These are phyloP conservation scores for Lineus longissimus DNA, from an alignment of 1,140 invertebrate genomes.

Conservation along the genomic window DNA sequence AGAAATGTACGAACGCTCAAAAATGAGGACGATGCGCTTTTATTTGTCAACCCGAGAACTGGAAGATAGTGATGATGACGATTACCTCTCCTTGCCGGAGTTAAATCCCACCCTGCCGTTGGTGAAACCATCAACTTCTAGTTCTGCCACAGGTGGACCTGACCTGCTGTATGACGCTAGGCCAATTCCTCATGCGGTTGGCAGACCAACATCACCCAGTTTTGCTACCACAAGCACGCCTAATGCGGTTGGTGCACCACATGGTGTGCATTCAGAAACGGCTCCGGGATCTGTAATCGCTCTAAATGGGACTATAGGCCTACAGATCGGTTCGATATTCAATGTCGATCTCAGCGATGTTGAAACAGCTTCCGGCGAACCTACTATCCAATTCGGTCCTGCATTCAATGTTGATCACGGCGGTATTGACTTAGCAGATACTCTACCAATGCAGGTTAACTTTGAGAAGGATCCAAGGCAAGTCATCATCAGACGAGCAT, in stretches of 20 bases:
- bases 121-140: background rate
- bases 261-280: too few species aligned
- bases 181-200: background rate
- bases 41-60: background rate
- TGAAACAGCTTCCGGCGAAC: too few species aligned
- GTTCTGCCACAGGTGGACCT: background rate
- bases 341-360: too few species aligned
- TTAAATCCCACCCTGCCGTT: background rate
- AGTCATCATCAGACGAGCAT: background rate
- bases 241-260: too few species aligned
- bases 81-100: background rate
- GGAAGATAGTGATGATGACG: background rate
- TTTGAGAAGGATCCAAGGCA: background rate
- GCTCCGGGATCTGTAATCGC: too few species aligned
- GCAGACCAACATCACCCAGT: too few species aligned
- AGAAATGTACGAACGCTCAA: background rate
- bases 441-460: background rate
- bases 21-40: background rate
- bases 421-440: background rate
- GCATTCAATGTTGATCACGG: background rate
- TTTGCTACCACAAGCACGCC: too few species aligned
- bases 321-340: too few species aligned
- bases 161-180: background rate
- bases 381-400: too few species aligned
- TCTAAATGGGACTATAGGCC: too few species aligned